phyloP scores from a whole-genome alignment of 2,113 vertebrate species.

The Hirundichthys speculiger region DNA sequence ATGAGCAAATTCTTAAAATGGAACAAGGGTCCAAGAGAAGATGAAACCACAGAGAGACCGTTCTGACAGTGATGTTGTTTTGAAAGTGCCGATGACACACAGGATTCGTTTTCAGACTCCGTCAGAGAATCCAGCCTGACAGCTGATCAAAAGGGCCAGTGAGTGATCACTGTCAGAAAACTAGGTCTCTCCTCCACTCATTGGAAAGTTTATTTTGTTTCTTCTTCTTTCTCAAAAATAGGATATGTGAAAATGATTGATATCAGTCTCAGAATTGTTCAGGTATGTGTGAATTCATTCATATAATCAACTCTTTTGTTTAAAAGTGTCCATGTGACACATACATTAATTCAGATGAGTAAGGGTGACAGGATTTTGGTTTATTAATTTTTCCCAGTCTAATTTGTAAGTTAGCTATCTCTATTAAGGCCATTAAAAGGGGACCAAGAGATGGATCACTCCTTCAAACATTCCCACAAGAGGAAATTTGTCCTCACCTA shows the following conservation, averaged over 20 bases:
- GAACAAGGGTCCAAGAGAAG: not conserved
- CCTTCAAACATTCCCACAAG: too few relatives aligned
- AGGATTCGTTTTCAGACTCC: not conserved
- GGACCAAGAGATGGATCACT: too few relatives aligned
- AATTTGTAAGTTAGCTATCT: too few relatives aligned
- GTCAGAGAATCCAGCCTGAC: not conserved
- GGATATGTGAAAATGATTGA: not conserved
- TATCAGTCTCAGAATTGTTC: not conserved
- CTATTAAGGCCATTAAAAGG: too few relatives aligned
- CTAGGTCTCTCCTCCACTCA: not conserved
- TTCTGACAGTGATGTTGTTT: not conserved
- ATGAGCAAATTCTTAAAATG: not conserved
- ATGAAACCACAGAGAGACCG: not conserved
- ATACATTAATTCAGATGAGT: too few relatives aligned
- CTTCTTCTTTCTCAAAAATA: not conserved
- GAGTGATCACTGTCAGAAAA: conserved; percentile 1
- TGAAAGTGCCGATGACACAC: not conserved
- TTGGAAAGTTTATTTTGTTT: not conserved
- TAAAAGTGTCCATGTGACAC: too few relatives aligned
- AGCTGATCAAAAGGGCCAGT: not conserved
- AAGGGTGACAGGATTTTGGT: too few relatives aligned
- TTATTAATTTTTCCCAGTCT: too few relatives aligned
- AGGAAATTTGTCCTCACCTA: too few relatives aligned
- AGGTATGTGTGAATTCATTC: too few relatives aligned
- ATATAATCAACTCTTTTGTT: too few relatives aligned